Base-by-base conservation (phyloP, 2,888 invertebrate genomes). In the Busseola fusca region DNA sequence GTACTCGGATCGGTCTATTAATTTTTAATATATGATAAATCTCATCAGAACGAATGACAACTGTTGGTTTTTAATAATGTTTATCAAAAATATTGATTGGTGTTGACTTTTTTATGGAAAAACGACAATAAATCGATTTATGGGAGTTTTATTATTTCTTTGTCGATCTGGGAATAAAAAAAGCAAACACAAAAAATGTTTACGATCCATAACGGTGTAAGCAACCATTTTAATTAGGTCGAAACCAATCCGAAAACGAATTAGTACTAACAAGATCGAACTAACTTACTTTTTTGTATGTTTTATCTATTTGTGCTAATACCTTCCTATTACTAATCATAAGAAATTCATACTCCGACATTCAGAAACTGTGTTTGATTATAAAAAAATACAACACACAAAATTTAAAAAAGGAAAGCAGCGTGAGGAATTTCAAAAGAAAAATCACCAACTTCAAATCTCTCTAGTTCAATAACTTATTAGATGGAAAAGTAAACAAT, bases 11-110 rank as follows among this genome's bases (percentile, higher is more conserved):
- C 59, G 74, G 75, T 80, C 82, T 76, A 74, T 84, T 86, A 87
- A 85, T 84, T 82, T 74, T 80, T 80, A 86, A 84, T 83, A 87
- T n/a, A 84, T 83, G 80, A 69, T 81, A 80, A 80, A 82, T 80
- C 72, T 75, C 64, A 64, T 72, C 72, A 65, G 60, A 75, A 76
- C 64, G 57, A 71, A 82, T 54, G 72, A 81, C 75, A 77, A 75
- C 66, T 83, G 64, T 72, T 76, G 69, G 70, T 58, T 78, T 82
- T 71, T 78, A 80, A 76, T 80, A 65, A 69, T 66, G 57, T 67
- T 69, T 64, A 69, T 72, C 60, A 57, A 72, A 75, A 77, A 76
- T 50, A 45, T 56, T 64, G 69, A 74, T 82, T 77, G 65, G 69
- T 67, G 71, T 81, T 75, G 81, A 83, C 71, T 69, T 74, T 78